These are phyloP conservation scores for Caenorhabditis briggsae DNA, from an alignment of 1,140 invertebrate species.

Conservation along the genomic window DNA sequence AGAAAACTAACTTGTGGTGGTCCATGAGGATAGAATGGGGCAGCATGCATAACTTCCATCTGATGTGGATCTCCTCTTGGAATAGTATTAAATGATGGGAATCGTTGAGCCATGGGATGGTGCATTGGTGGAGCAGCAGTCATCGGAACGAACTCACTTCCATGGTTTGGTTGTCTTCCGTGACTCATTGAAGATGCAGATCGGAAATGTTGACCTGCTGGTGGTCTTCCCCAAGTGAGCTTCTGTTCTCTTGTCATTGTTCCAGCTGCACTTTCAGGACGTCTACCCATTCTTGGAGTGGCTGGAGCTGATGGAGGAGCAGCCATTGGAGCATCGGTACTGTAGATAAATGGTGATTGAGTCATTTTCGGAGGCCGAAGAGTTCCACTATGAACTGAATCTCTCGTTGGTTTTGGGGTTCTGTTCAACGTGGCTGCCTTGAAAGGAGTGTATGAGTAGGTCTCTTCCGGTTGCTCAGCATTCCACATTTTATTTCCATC, in stretches of 20 bases:
- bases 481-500: constrained; percentile 41
- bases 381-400: constrained; percentile 36
- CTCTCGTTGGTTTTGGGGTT: constrained; percentile 39
- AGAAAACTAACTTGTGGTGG: constrained; percentile 7
- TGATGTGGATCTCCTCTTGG: constrained; percentile 3
- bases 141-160: constrained; percentile 27
- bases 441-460: constrained; percentile 37
- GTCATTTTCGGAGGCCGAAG: constrained; percentile 34
- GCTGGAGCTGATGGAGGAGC: constrained; percentile 32
- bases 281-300: constrained; percentile 16
- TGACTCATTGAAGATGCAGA: constrained; percentile 39
- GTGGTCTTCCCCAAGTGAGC: constrained; percentile 30
- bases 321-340: background rate
- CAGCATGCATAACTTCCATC: constrained; percentile 17
- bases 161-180: constrained; percentile 45
- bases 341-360: constrained; percentile 13
- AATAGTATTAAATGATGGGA: constrained; percentile 37
- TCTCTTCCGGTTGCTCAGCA: constrained; percentile 29
- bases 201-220: constrained; percentile 4
- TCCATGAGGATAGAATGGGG: constrained; percentile 10
- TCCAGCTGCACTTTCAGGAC: constrained; percentile 19
- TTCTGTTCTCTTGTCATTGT: constrained; percentile 47
- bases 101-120: too few species aligned
- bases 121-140: background rate
- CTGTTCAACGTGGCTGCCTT: constrained; percentile 33